Base-by-base conservation (phyloP, 2,888 invertebrate genomes). In the Nasonia oneida region DNA sequence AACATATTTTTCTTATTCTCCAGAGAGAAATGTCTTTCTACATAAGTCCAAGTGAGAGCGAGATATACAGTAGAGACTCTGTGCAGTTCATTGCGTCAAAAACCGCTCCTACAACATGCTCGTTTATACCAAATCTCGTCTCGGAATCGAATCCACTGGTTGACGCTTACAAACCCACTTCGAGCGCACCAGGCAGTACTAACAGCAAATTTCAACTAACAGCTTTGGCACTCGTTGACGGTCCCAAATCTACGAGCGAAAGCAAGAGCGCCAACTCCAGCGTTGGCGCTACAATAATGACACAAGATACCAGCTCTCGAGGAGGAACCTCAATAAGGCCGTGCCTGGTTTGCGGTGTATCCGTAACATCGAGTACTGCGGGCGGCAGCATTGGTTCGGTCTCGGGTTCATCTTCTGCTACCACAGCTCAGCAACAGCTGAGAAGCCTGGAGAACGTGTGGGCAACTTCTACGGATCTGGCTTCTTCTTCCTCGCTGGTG, bases 1-100 rank as follows among this genome's bases (percentile, higher is more conserved):
- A 14, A 29, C 42, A 74, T 29, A 15, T 71, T 78, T 80, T 80
- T 71, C 76, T 47, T 47, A 90, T 87, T 64, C 90, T 89, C 33
- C 93, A 95, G 95, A 94, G 93, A 90, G 94, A 94, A 89, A 93
- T 94, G 61, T 93, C 94, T 87, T 95, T 95, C 90, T 94, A 94
- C 83, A 91, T 93, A 33, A 92, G 92, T 64, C 91, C 92, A 2
- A 90, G 93, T 75, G 92, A 93, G 73, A 92, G 91, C 77, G 92
- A 93, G 86, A 88, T 90, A 42, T 93, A 92, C 86, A 93, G 92
- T 84, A 93, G 91, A 81, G 91, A 92, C 70, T 89, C 91, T 0
- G 88, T 93, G 76, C 91, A 93, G 81, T 93, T 93, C 85, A 90
- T 90, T 73, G 91, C 92, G 1, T 85, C 91, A 10, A 91, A 91